Evolutionary conservation across 2,888 invertebrate genomes (phyloP), one percentile per base, ranked within the genome.

Genomic region (Ophion slaviceki): DNA sequence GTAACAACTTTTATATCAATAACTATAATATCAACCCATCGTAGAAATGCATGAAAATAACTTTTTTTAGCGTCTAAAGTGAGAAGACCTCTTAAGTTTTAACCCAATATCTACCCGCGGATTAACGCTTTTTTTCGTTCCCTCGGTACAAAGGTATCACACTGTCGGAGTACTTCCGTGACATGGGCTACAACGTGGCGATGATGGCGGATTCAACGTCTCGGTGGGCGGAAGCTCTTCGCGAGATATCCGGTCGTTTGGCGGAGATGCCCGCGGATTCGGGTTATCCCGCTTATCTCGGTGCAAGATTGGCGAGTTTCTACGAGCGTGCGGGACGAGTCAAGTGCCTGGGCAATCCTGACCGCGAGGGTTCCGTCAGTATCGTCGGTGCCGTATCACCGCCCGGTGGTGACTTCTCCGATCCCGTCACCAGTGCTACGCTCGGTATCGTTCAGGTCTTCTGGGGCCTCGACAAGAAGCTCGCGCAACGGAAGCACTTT

Each of bases 161-260:
- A 0, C 95, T 99, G n/a, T 99, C 99, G 40, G 99, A 99, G 95
- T 99, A 99, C 95, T 99, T 99, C 97, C 96, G 98, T 92, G 98
- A 98, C 95, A 99, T 99, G 99, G 99, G 99, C 93, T 99, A 99
- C 96, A 98, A 99, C 94, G 99, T 99, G 68, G 99, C 99, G 90
- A 99, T 99, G 99, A 99, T 99, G 99, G 99, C 99, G 87, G 99
- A 99, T 95, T 99, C 99, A 45, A 99, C 99, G 28, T 99, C 99
- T 17, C 98, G 99, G 95, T 99, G 99, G 99, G 99, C 99, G 86
- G 99, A 99, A 95, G 99, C 99, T 90, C 96, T 99, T 94, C 97
- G 99, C 95, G 99, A 99, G 96, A 99, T 99, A 95, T 99, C 99
- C 0, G 99, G 97, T 91, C 99, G 99, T 95, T 96, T 99, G 94